phyloP scores from a whole-genome alignment of 2,113 vertebrate genomes.

The Macaca nemestrina region DNA sequence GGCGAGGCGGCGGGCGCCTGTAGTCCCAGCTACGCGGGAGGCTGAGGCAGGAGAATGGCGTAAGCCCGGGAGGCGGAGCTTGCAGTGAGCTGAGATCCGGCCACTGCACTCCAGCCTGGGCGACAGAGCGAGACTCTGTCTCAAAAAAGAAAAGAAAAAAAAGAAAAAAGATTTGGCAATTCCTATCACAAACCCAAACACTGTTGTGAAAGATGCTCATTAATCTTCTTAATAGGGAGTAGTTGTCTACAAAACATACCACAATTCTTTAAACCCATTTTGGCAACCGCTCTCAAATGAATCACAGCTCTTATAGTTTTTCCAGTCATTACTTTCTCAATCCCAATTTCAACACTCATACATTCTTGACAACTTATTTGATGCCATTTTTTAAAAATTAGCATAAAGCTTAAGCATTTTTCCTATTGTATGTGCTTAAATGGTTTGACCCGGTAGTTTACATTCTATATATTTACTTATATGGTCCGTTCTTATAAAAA shows the following conservation, averaged over 20 bases:
- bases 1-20: too few species aligned
- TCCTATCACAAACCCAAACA: conserved; percentile 28
- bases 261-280: conserved; percentile 40
- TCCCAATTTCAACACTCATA: neutral
- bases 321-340: neutral
- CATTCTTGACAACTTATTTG: conserved; percentile 43
- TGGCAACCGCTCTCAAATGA: neutral
- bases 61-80: too few species aligned
- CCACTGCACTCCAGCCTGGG: too few species aligned
- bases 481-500: neutral
- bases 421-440: neutral
- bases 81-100: too few species aligned
- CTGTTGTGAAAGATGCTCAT: conserved; percentile 13
- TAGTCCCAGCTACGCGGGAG: too few species aligned
- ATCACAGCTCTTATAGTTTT: conserved; percentile 18
- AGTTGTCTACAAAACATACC: neutral
- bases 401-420: neutral
- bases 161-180: neutral
- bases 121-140: too few species aligned
- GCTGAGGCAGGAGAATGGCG: too few species aligned
- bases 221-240: neutral
- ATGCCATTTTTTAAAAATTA: neutral
- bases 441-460: neutral
- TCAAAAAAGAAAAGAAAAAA: too few species aligned
- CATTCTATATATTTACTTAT: neutral